Evolutionary conservation across 2,888 invertebrate genomes (phyloP).

Genomic region (Scaptomyza caliginosa): DNA sequence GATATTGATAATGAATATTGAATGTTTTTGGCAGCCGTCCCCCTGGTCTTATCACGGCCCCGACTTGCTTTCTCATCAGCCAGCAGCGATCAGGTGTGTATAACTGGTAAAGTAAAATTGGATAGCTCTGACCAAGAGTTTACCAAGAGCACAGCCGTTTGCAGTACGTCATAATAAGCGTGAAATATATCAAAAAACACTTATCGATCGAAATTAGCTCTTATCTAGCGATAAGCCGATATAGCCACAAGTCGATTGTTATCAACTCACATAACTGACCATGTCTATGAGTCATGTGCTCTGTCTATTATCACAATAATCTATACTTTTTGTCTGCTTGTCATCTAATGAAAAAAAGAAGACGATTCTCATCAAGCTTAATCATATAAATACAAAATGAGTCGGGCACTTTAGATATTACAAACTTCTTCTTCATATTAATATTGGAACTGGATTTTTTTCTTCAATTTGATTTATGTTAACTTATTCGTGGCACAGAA

Average conservation of each 20-base stretch:
- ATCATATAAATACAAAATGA: too few relatives aligned
- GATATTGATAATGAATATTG: constrained; percentile 71
- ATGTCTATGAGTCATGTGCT: constrained; percentile 54
- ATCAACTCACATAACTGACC: constrained; percentile 52
- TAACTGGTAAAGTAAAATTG: neutral
- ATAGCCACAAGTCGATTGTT: neutral
- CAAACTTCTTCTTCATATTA: too few relatives aligned
- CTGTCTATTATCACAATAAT: constrained; percentile 27
- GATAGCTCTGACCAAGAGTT: constrained; percentile 17
- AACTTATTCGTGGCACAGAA: constrained; percentile 12
- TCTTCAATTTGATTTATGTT: constrained; percentile 23
- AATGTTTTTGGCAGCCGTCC: constrained; percentile 54
- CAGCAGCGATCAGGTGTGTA: constrained; percentile 12
- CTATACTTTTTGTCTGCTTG: constrained; percentile 2
- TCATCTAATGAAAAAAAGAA: too few relatives aligned
- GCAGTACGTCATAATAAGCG: constrained; percentile 13
- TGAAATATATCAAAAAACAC: neutral
- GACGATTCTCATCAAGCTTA: too few relatives aligned
- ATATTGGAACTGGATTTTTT: too few relatives aligned
- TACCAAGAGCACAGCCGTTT: neutral
- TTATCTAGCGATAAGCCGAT: constrained; percentile 48
- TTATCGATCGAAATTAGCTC: constrained; percentile 19
- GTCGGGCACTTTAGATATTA: too few relatives aligned
- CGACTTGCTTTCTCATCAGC: constrained; percentile 1
- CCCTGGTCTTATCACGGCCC: constrained; percentile 38